Evolutionary conservation across 2,113 vertebrate species (phyloP), one percentile per base, ranked within the genome.

Genomic region (Monopterus albus): DNA sequence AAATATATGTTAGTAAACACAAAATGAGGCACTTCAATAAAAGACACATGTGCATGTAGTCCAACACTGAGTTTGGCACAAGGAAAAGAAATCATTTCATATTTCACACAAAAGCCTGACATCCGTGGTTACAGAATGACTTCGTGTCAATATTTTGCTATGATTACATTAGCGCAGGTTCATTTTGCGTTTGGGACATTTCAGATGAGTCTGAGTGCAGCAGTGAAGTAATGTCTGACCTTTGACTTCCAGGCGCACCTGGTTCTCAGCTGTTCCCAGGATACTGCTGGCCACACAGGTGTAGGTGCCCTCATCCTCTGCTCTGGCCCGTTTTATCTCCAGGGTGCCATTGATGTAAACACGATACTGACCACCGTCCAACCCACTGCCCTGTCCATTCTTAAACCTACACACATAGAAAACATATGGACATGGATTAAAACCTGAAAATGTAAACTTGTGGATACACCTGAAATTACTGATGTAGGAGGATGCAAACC

Each of bases 161-260:
- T n/a, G n/a, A n/a, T n/a, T n/a, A n/a, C n/a, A n/a, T n/a, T n/a
- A n/a, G n/a, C n/a, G n/a, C 8, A 6, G 5, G 29, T 31, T 31
- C 29, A 31, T 7, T 31, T 5, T 7, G 8, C 5, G 8, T 7
- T 31, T 31, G 29, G 15, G 28, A 28, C 31, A 8, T 2, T 1
- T 21, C 11, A 23, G 21, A 26, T 11, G 21, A 45, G 25, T 51
- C 14, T 21, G 42, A 29, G 23, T 21, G 29, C 38, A 20, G 26
- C 21, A 29, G 15, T 21, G 38, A 33, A 18, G 8, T 43, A 6
- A 49, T 75, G 25, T 58, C 91, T 92, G 66, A 99, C 98, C 97
- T 97, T 99, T 99, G 91, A 99, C 95, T 87, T 98, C 96, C 85
- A 99, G 93, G 68, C 92, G 95, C 72, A 98, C 96, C 72, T 96